Base-by-base conservation (phyloP, 2,888 invertebrate genomes). In the Leptarthrus brevirostris region DNA sequence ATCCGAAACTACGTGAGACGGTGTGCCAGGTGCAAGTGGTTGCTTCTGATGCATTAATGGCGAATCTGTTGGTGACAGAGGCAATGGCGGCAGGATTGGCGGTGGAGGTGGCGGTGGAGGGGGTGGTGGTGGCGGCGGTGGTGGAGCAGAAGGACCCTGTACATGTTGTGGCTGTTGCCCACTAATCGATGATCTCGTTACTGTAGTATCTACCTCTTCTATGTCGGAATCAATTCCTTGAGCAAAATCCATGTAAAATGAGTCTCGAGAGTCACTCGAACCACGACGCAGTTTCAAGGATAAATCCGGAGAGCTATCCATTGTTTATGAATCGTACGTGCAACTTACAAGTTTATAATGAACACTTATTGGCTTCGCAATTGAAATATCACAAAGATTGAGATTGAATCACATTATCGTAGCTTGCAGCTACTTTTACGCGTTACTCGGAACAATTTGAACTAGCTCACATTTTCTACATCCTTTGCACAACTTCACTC, bases 161-260 rank as follows among this genome's bases (percentile, higher is more conserved):
- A 16, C 2, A 54, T 71, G 71, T 26, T 71, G 71, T 30, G 22
- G 40, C 56, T 75, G 77, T 34, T 78, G 77, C 14, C 52, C 71
- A 53, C 36, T 40, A 36, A 71, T 71, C 36, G 78, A 77, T 14
- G 77, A 76, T 83, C 86, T 76, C 85, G 86, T 86, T 80, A 88
- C 88, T 61, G 90, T 89, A 72, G 91, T 91, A 72, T 89, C 87
- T 81, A 93, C 93, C 85, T 94, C 94, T 83, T 94, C 94, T 80
- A 94, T 94, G 82, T 95, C 94, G 18, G 94, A 94, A 85, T 94
- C 94, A 83, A 94, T 94, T 75, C 94, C 94, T 87, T 93, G 93
- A 80, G 93, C 94, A 83, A 94, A 93, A 86, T 94, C 94, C 94
- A 94, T 93, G 82, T 94, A 94, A 84, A 94, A 94, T 72, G 93